Evolutionary conservation across 2,113 vertebrate genomes (phyloP), one percentile per base, ranked within the genome.

Genomic region (Megaleporinus macrocephalus): DNA sequence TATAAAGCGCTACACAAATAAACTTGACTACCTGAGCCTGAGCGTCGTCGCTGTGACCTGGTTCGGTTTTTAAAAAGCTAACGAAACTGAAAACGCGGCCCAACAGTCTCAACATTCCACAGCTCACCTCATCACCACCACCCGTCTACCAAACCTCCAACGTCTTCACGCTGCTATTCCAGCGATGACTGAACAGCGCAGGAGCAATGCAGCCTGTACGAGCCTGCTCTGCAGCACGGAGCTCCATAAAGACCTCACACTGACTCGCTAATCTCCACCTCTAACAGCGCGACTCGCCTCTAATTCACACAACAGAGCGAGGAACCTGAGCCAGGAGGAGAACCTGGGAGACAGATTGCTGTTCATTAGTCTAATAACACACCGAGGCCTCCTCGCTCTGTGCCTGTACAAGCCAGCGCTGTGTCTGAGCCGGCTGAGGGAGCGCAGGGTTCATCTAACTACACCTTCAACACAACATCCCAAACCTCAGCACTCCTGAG

Each of bases 231-330:
- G 20, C 55, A 75, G 33, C 44, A 41, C 22, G 44, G 55, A 13
- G 24, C 36, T 76, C 44, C 24, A 76, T 47, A 36, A 47, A 62
- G 57, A 41, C n/a, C n/a, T 73, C 41, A 66, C n/a, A 73, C 47
- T 65, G 36, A 62, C 70, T 55, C 41, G 59, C 59, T 63, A n/a
- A 49, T 72, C 36, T 51, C 33, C 7, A n/a, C 26, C n/a, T 33
- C 12, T 55, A 26, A 76, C 29, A 55, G 73, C 12, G 65, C 2
- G 33, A 73, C 51, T 80, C 51, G 36, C n/a, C 57, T 59, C 13
- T 51, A 24, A 15, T 33, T 68, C 62, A 53, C 62, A 16, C 49
- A 62, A 51, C 27, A 33, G 27, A 68, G 24, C 10, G 0, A 16
- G 3, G 41, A 61, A 61, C n/a, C 57, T 26, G 57, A 61, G 57